A percentile compares a stretch with the other conserved stretches of the same genome.
These are phyloP conservation scores for Lumbricus terrestris DNA, from an alignment of 2,888 invertebrate genomes.

Conservation along the genomic window DNA sequence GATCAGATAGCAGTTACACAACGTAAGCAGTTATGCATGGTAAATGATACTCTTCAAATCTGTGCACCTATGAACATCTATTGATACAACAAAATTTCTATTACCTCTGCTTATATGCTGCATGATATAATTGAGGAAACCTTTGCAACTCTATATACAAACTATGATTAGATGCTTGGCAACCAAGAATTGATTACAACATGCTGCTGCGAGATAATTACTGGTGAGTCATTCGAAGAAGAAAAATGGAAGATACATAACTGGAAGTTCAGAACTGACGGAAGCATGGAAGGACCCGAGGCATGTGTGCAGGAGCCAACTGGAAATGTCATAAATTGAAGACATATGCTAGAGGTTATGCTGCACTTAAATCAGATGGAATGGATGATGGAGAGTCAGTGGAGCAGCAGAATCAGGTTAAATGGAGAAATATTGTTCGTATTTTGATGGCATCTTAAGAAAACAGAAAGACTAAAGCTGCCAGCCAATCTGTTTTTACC, in stretches of 20 bases:
- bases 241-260: not conserved
- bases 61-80: not conserved
- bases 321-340: not conserved
- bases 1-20: not conserved
- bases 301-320: not conserved
- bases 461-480: not conserved
- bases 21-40: not conserved
- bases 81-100: too few species aligned
- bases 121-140: too few species aligned
- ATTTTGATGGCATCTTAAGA: not conserved
- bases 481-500: not conserved
- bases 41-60: not conserved
- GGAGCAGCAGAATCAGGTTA: not conserved
- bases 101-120: not conserved
- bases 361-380: not conserved
- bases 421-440: not conserved
- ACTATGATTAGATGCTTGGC: not conserved
- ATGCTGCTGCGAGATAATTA: not conserved
- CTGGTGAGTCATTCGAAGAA: not conserved
- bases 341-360: not conserved
- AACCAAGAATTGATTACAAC: too few species aligned
- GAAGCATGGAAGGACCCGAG: not conserved
- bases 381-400: not conserved
- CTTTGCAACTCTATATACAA: not conserved
- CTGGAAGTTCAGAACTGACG: not conserved